Conservation (phyloP, 2,797 vertebrate genomes). For the Rhincodon typus region DNA sequence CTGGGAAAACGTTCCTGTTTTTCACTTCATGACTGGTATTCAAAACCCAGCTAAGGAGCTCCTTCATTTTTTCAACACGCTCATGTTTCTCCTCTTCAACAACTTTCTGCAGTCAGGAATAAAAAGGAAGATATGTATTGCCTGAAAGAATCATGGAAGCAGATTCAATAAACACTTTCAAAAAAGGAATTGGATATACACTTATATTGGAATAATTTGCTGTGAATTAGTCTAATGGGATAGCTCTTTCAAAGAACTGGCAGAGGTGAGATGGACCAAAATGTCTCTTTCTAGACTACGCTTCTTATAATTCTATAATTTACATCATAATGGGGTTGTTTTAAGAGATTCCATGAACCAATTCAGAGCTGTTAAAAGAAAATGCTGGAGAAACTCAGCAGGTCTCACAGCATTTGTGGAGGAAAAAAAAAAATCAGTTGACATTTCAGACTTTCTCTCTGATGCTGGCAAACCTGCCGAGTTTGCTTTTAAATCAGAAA, state of each 20-base stretch:
- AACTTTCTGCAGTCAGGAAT: conserved; percentile 69
- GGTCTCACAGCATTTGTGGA: too few species aligned
- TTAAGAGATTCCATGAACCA: neutral
- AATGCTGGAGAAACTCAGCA: too few species aligned
- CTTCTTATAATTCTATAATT: neutral
- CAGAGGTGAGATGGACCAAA: neutral
- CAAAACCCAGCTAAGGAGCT: conserved; percentile 80
- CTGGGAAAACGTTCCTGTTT: conserved; percentile 46
- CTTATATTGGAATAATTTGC: too few species aligned
- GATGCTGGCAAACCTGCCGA: too few species aligned
- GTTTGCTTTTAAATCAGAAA: too few species aligned
- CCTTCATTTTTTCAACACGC: conserved; percentile 79
- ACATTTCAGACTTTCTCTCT: too few species aligned
- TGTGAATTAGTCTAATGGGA: too few species aligned
- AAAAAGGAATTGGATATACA: neutral
- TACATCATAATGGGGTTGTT: neutral
- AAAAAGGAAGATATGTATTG: neutral
- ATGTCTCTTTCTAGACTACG: neutral
- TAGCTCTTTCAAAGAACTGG: neutral
- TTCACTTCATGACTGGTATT: conserved; percentile 63
- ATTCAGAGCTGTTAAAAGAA: neutral
- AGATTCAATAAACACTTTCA: neutral
- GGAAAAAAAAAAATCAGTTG: too few species aligned
- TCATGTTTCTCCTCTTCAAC: conserved; percentile 94
- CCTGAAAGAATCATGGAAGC: neutral